Evolutionary conservation across 1,140 invertebrate genomes (phyloP).

Genomic region (Mycetomoellerius zeteki): DNA sequence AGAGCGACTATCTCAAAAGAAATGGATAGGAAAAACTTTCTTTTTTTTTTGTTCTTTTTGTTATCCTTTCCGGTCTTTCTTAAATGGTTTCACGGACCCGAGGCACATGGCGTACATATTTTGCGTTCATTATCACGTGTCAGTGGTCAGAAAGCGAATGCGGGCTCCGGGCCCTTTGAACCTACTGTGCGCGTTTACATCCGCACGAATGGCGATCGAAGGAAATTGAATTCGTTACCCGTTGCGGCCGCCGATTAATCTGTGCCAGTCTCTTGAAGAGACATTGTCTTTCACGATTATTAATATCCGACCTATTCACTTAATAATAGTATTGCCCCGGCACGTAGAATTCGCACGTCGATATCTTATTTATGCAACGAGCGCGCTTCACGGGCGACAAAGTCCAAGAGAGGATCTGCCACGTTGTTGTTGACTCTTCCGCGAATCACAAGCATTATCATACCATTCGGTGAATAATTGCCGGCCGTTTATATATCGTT

Average conservation of each 20-base stretch:
- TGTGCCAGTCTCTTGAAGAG: not conserved
- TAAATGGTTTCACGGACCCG: not conserved
- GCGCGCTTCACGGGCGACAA: conserved; percentile 27
- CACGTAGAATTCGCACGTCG: conserved; percentile 1
- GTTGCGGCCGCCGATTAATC: not conserved
- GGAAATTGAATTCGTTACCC: not conserved
- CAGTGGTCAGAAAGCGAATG: conserved; percentile 29
- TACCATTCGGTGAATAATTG: conserved; percentile 52
- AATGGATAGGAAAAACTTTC: not conserved
- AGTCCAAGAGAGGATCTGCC: conserved; percentile 39
- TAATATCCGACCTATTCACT: not conserved
- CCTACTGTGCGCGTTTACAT: not conserved
- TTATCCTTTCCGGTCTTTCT: not conserved
- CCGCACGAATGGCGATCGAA: not conserved
- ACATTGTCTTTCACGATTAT: not conserved
- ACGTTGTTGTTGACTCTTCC: conserved; percentile 47
- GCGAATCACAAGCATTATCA: conserved; percentile 51
- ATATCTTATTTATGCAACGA: conserved; percentile 52
- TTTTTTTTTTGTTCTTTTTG: not conserved
- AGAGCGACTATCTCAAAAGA: not conserved
- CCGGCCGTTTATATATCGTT: conserved; percentile 31
- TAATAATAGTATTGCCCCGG: conserved; percentile 26
- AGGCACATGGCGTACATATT: not conserved
- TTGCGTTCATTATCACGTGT: not conserved
- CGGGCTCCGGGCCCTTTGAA: conserved; percentile 14